Evolutionary conservation across 2,888 invertebrate genomes (phyloP), one percentile per base, ranked within the genome.

Genomic region (Cryptocephalus moraei): DNA sequence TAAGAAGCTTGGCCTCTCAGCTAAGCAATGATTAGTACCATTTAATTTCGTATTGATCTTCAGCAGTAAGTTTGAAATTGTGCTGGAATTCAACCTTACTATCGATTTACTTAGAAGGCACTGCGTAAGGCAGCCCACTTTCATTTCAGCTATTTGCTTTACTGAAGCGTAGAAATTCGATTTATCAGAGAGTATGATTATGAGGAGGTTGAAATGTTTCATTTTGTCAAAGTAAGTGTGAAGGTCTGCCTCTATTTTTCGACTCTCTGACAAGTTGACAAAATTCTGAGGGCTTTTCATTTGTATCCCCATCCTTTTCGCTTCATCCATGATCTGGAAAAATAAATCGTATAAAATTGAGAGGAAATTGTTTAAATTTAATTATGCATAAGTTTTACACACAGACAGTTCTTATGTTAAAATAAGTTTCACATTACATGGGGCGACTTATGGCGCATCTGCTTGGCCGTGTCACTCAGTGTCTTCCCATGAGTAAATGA

Each of bases 1-100:
- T 47, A 62, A 39, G n/a, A 61, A 52, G 0, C 22, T 10, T 8
- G 61, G 62, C 32, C 48, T 49, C 1, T 13, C 33, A 1, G 13
- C 12, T 8, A 59, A 44, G 14, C 62, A 67, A 62, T 91, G 89
- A 71, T 92, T 92, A 0, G 79, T 69, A 0, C 91, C 91, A 70
- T 88, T 88, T 46, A 92, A 62, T 69, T 93, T 94, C 0, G 88
- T 80, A 63, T 89, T 89, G 1, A 86, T 79, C 60, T 84, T 59
- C 0, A 88, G 67, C n/a, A 89, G 64, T 49, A 91, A 82, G 62
- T 90, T 91, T 1, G 69, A 51, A 48, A n/a, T 79, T 49, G 0
- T 80, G 82, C 0, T 51, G 4, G 2, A 4, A 4, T 14, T 33
- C 36, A 34, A 36, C 8, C 13, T 32, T 6, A 6, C 2, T 9